Evolutionary conservation across 2,888 invertebrate species (phyloP), one percentile per base, ranked within the genome.

Genomic region (Troilus luridus): DNA sequence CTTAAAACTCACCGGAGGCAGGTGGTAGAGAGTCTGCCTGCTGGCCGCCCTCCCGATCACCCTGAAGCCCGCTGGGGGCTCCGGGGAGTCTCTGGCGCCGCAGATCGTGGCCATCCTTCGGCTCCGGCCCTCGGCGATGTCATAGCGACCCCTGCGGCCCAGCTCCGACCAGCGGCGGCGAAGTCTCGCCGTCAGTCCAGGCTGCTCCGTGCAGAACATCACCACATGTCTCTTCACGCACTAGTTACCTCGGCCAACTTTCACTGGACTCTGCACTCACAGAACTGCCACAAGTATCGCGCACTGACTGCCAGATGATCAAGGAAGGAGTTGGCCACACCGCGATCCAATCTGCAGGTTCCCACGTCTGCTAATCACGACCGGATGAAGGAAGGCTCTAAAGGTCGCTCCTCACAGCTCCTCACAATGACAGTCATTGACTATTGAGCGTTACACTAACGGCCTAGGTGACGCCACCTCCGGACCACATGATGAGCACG

Each of bases 161-260:
- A 93, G 92, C 91, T 93, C 93, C 90, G 93, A 92, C 93, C 93
- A 93, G 7, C 93, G 93, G 27, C 93, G 92, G 5, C 93, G 92
- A 90, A 93, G 93, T 91, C 93, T 93, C 92, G 92, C 62, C 54
- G 89, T 67, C 89, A 89, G 89, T 7, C 89, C 89, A 11, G 54
- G 85, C 56, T 85, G 85, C 11, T 85, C 85, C 21, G 56, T 85
- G 56, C 85, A 85, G 85, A 85, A 85, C 85, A 85, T 85, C 85
- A 85, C 85, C n/a, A 56, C 85, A 85, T 85, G 56, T 58, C 72
- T 77, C 41, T 77, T 77, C 85, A 85, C 85, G 85, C 56, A 11
- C 85, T 85, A 85, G 17, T 85, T 85, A n/a, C 56, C 12, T 58
- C 85, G 6, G 85, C 85, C 85, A 54, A 85, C 85, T 85, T 85